Evolutionary conservation across 2,113 vertebrate species (phyloP).

Genomic region (Dipodomys spectabilis): DNA sequence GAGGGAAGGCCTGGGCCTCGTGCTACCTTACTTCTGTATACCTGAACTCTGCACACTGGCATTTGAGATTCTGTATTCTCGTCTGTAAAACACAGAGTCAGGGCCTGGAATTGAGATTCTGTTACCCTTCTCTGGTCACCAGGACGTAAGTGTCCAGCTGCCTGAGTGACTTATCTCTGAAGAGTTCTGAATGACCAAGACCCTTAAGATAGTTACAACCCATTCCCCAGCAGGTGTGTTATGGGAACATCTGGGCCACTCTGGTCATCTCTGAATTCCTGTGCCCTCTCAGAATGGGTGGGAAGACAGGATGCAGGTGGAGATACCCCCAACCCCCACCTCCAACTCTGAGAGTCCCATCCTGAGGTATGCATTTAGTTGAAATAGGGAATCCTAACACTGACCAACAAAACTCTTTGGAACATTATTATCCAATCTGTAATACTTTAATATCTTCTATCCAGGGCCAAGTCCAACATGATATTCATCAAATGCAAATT

Average conservation of each 20-base stretch:
- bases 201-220: not conserved
- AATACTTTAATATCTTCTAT: not conserved
- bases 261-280: not conserved
- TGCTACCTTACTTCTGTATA: not conserved
- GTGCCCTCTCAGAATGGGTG: not conserved
- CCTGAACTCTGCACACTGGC: no score
- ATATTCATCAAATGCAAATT: not conserved
- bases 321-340: accelerated
- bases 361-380: accelerated
- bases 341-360: accelerated
- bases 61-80: no score
- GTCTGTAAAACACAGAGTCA: no score
- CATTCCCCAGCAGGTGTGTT: not conserved
- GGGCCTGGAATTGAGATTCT: not conserved
- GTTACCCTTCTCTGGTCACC: not conserved
- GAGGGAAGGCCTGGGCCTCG: no score
- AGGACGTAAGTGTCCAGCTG: not conserved
- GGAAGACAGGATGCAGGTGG: no score
- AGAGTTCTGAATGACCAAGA: not conserved
- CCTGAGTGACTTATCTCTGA: no score
- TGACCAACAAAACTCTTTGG: not conserved
- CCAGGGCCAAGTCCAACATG: not conserved
- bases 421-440: not conserved
- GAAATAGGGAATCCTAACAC: not conserved
- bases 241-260: not conserved